A percentile compares a stretch with the other conserved stretches of the same genome.
Evolutionary conservation across 1,140 invertebrate genomes (phyloP).

Genomic region (Drosophila ficusphila): DNA sequence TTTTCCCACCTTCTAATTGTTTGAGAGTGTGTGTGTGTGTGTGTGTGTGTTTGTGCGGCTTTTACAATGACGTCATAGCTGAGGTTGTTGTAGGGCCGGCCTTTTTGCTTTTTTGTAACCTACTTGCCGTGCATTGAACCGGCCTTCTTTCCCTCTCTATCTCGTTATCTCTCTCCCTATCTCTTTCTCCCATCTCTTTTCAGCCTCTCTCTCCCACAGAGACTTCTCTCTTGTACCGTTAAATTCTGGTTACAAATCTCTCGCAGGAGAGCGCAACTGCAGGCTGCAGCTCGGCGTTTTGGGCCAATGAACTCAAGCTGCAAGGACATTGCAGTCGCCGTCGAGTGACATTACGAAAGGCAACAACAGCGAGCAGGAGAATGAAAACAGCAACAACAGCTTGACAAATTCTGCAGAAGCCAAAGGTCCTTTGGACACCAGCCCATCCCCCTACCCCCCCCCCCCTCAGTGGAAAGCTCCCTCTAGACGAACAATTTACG

Average conservation of each 20-base stretch:
- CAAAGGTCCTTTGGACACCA: constrained; percentile 32
- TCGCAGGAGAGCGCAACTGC: constrained; percentile 27
- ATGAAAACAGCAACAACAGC: constrained; percentile 3
- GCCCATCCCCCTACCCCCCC: no score
- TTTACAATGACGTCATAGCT: constrained; percentile 75
- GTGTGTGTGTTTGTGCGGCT: constrained; percentile 19
- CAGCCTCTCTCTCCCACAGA: background rate
- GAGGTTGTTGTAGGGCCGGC: constrained; percentile 21
- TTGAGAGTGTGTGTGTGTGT: background rate
- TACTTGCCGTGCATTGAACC: constrained; percentile 75
- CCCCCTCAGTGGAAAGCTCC: background rate
- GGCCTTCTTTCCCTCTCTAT: constrained; percentile 4
- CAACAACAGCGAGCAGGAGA: constrained; percentile 20
- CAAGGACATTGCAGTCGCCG: constrained; percentile 68
- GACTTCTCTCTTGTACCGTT: constrained; percentile 4
- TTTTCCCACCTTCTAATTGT: background rate
- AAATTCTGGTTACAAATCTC: background rate
- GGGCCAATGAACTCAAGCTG: constrained; percentile 68
- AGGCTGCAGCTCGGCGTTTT: constrained; percentile 34
- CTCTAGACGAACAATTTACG: constrained; percentile 40
- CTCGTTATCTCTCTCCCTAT: background rate
- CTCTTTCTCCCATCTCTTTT: background rate
- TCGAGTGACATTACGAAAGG: constrained; percentile 49
- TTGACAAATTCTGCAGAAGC: constrained; percentile 37
- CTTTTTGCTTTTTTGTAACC: constrained; percentile 65